Base-by-base conservation (phyloP, 2,113 vertebrate species). In the Alectura lathami region DNA sequence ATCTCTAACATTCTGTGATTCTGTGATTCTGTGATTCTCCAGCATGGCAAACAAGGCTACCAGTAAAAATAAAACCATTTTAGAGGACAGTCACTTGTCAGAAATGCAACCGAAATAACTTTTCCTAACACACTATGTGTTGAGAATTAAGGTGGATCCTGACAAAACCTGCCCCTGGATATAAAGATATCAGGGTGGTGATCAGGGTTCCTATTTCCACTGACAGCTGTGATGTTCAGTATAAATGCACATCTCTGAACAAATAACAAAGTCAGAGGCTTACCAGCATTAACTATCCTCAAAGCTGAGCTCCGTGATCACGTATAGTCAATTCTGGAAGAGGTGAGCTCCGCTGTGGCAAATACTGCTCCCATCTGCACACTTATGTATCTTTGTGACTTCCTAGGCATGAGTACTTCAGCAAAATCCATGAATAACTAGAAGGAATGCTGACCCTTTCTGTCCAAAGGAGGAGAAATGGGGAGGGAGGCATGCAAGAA, bases 291-390 rank as follows among this genome's bases (percentile, higher is more conserved):
- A 89, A 22, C 70, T 38, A 4, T 53, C 62, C 70, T 50, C 30
- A 62, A 57, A 91, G 29, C 8, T 82, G 27, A 69, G 22, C 17
- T 70, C 32, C 66, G 6, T 3, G 1, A 11, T 18, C 70, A 6
- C n/a, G 24, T n/a, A 3, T 21, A 63, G 51, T 13, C 36, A 40
- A 2, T 53, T 11, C 11, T 1, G 0, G 38, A 16, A 63, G 38
- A 73, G 27, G 11, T 3, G 51, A 27, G 0, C 11, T 92, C 68
- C 74, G 29, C 43, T 47, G 34, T 0, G 0, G 32, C 5, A 4
- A 70, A 42, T 47, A 17, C 30, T 64, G 48, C 38, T 82, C 23
- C 13, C 13, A 22, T 8, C 24, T 82, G 38, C 12, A 14, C 17
- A 69, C 76, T 26, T 56, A 75, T 1, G 1, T 30, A 15, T 27